A percentile compares a stretch with the other conserved stretches of the same genome.
These are phyloP conservation scores for Chironomus striatipennis DNA, from an alignment of 1,140 invertebrate genomes.

Conservation along the genomic window DNA sequence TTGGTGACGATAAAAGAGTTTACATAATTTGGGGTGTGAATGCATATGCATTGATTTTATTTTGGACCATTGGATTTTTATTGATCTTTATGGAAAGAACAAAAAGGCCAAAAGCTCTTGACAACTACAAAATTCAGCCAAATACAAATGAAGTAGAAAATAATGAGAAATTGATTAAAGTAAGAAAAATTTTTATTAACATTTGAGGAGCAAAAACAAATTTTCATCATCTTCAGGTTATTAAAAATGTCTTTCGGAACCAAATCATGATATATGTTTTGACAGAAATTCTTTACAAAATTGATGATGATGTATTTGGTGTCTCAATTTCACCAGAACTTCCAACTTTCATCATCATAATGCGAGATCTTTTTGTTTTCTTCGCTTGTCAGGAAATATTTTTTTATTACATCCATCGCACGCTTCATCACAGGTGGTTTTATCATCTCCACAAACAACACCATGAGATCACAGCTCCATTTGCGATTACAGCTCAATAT, in stretches of 20 bases:
- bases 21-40: slow-evolving; percentile 55
- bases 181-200: too few species aligned
- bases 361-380: slow-evolving; percentile 63
- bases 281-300: background rate
- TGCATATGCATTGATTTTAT: slow-evolving; percentile 49
- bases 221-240: slow-evolving; percentile 41
- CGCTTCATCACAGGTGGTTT: slow-evolving; percentile 61
- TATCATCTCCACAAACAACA: slow-evolving; percentile 81
- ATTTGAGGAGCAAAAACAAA: too few species aligned
- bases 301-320: background rate
- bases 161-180: slow-evolving; percentile 43
- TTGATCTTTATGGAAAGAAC: slow-evolving; percentile 65
- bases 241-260: slow-evolving; percentile 66
- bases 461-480: slow-evolving; percentile 73
- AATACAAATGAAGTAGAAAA: slow-evolving; percentile 68
- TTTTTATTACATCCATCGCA: slow-evolving; percentile 81
- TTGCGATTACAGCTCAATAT: slow-evolving; percentile 72
- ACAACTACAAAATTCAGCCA: slow-evolving; percentile 72
- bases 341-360: slow-evolving; percentile 67
- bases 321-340: slow-evolving; percentile 47
- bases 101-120: slow-evolving; percentile 53
- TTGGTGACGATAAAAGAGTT: background rate
- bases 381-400: slow-evolving; percentile 69
- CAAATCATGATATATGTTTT: slow-evolving; percentile 54
- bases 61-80: slow-evolving; percentile 63